These are phyloP conservation scores for Muscicapa adusta DNA, from an alignment of 2,113 vertebrate genomes.

Conservation along the genomic window DNA sequence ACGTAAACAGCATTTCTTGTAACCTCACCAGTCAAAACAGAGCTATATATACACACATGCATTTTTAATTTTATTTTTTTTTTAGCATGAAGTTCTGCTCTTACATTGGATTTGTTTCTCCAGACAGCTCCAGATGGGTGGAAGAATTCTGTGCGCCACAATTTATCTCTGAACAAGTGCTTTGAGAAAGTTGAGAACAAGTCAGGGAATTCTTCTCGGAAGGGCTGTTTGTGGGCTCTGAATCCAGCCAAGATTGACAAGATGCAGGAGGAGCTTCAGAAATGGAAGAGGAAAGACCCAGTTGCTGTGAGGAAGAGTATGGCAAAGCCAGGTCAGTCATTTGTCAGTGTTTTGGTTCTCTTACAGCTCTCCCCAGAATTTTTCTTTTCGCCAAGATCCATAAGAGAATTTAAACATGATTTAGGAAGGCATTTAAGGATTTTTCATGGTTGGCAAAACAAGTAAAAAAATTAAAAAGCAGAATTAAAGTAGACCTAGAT, in stretches of 20 bases:
- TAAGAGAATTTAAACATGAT: accelerated
- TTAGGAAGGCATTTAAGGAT: not conserved
- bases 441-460: not conserved
- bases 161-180: slow-evolving; percentile 96
- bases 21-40: not conserved
- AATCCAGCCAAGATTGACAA: slow-evolving; percentile 95
- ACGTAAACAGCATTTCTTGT: not conserved
- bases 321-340: slow-evolving; percentile 87
- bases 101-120: slow-evolving; percentile 28
- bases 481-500: not conserved
- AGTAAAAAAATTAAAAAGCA: not conserved
- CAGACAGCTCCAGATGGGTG: slow-evolving; percentile 97
- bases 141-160: slow-evolving; percentile 99
- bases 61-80: not conserved
- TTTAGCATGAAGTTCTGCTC: not conserved
- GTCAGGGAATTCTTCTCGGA: slow-evolving; percentile 85
- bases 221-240: slow-evolving; percentile 95
- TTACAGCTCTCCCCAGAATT: not conserved
- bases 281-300: slow-evolving; percentile 96
- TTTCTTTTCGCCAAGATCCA: not conserved
- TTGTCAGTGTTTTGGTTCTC: not conserved
- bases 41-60: not conserved
- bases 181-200: slow-evolving; percentile 98
- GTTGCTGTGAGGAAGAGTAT: slow-evolving; percentile 91
- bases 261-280: slow-evolving; percentile 98